Percentiles rank a stretch among this genome's conserved stretches.
phyloP scores from a whole-genome alignment of 2,888 invertebrate species.

The Tipula vernalis region DNA sequence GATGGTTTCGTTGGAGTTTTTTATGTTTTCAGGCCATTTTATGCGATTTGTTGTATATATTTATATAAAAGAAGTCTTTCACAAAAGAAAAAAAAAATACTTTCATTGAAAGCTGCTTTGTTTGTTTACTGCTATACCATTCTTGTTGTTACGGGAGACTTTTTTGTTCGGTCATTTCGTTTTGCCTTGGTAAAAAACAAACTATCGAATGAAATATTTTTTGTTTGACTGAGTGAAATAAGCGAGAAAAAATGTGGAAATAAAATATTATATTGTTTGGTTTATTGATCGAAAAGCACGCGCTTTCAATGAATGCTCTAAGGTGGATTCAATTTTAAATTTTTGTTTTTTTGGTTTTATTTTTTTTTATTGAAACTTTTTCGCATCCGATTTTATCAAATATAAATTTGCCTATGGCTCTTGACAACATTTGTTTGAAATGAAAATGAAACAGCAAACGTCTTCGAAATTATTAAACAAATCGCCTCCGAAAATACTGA shows the following conservation, averaged over 20 bases:
- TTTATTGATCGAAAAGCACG: not conserved
- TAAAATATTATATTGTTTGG: not conserved
- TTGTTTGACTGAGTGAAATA: not conserved
- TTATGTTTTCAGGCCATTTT: not conserved
- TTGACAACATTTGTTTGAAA: too few species aligned
- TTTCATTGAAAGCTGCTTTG: not conserved
- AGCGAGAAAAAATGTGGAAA: not conserved
- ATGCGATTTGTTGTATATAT: not conserved
- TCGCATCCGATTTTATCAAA: too few species aligned
- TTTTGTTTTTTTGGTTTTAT: too few species aligned
- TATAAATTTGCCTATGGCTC: too few species aligned
- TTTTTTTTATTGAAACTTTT: too few species aligned
- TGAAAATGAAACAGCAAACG: too few species aligned
- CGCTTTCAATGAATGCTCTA: not conserved
- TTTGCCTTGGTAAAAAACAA: not conserved
- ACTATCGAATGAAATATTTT: not conserved
- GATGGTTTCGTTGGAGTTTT: not conserved
- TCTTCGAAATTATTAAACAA: too few species aligned
- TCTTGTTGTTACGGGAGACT: not conserved
- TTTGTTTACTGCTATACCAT: not conserved
- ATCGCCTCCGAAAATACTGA: too few species aligned
- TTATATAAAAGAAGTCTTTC: not conserved
- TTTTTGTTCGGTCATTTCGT: not conserved
- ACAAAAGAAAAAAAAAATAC: not conserved
- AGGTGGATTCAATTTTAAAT: too few species aligned